Evolutionary conservation across 2,797 vertebrate genomes (phyloP), one percentile per base, ranked within the genome.

Genomic region (Merluccius polli): DNA sequence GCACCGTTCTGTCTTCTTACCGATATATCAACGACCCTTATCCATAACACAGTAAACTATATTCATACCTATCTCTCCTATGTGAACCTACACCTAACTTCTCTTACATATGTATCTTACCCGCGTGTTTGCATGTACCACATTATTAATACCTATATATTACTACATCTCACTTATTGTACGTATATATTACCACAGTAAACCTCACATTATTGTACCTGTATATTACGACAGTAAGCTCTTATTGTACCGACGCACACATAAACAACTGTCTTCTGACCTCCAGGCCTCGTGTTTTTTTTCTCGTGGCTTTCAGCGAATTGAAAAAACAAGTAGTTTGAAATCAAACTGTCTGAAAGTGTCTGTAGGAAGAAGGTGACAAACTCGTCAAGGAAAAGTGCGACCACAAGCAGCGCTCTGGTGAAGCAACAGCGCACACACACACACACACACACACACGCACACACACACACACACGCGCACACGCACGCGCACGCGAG

Each of bases 311-410:
- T 71, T 15, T 35, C 3, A 69, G 74, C 78, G 18, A 9, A 32
- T 30, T 2, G 38, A 73, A 76, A 44, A 71, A 4, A 5, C 52
- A 73, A 52, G 69, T 77, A 79, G 87, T 87, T 85, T 80, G 84
- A 71, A 85, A 88, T 81, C 89, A 94, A 94, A 94, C 93, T 76
- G 91, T 91, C 91, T 87, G 87, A 88, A 92, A 88, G 87, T 65
- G 88, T 80, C 72, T 82, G 10, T 35, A 76, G 80, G 84, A 88
- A 82, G 84, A 90, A 83, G 80, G 76, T 87, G 89, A 89, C 86
- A 92, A 70, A 77, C 79, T 90, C 85, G 87, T 87, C 87, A 87
- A 90, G 91, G 86, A 89, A 88, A 84, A 24, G 10, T 80, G 82
- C 88, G 79, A 78, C 75, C 77, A 41, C 63, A 73, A 82, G 75